Evolutionary conservation across 2,113 vertebrate species (phyloP), one percentile per base, ranked within the genome.

Genomic region (Dolichallabes microphthalmus): DNA sequence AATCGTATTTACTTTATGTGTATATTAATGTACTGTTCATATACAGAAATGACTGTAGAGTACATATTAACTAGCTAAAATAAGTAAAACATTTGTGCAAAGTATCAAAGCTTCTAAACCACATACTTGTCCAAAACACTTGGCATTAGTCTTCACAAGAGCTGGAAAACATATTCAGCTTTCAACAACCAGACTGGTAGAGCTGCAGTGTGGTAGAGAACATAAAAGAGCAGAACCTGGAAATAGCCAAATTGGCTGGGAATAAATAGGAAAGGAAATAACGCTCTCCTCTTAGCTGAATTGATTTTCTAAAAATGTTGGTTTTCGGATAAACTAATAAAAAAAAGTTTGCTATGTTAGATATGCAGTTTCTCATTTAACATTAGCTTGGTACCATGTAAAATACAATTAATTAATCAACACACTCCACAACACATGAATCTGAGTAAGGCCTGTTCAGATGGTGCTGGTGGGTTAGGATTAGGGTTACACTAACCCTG

Each of bases 101-200:
- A 75, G 7, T 12, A 39, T 74, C 50, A 39, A 53, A 77, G 15
- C 53, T 77, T 11, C 17, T 32, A 77, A 57, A 57, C 52, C 53
- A 77, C 27, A 57, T 77, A 32, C 27, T 77, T 10, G 4, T 77
- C 75, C 52, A 77, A 77, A 57, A 77, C 75, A 77, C 27, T 77
- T 77, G 75, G 75, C 75, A 77, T 32, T 57, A 77, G 15, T 1
- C 27, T 77, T 77, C 53, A 57, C n/a, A 57, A 77, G 52, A 32
- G 27, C 45, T 77, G 75, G 52, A 55, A 77, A 57, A 77, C 75
- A 77, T 77, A 77, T 77, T 77, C 17, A 32, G 75, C 53, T 77
- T 57, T 77, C 27, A 77, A 77, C 75, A 57, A 17, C 75, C 17
- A 77, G 27, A 77, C 15, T 77, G 75, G 74, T 77, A 53, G 74